Evolutionary conservation across 2,797 vertebrate genomes (phyloP), one percentile per base, ranked within the genome.

Genomic region (Hipposideros larvatus): DNA sequence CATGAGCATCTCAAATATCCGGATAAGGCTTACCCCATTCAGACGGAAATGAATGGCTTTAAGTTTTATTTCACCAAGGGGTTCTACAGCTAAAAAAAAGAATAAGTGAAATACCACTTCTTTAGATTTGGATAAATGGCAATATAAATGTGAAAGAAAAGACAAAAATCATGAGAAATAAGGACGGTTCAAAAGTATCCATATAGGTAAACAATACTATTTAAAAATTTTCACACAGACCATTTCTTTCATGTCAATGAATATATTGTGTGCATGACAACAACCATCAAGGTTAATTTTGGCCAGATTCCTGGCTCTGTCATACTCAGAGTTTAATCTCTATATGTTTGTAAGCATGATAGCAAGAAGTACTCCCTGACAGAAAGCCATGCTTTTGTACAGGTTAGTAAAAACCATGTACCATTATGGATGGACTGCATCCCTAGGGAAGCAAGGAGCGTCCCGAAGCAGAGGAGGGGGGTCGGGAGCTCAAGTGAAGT

Each of bases 401-500:
- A 90, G 28, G 18, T 80, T 46, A 91, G 53, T 79, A 70, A 48
- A 83, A 74, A 43, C 84, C 11, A 14, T 51, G n/a, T 94, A 34
- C 21, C 28, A 34, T 53, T 1, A 10, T 0, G 80, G 65, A 3
- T 84, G 13, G 24, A 78, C 46, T 53, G 22, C 19, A 34, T 80
- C 61, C 10, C 1, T 21, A 31, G 43, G 61, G 51, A 83, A 70
- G 66, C 63, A 66, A 63, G 46, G 2, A 37, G 24, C 89, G 1
- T 15, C 14, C 57, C 73, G 94, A 95, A 46, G 83, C n/a, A 75
- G 22, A 90, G 89, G 19, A 78, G 3, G 11, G 22, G 41, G 83
- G 85, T 53, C 55, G 97, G 71, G 91, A 95, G 26, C 83, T 92
- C 34, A 0, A 94, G 92, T 79, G 46, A 74, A 63, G 91, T 83